Evolutionary conservation across 1,140 invertebrate species (phyloP), one percentile per base, ranked within the genome.

Genomic region (Pinna nobilis): DNA sequence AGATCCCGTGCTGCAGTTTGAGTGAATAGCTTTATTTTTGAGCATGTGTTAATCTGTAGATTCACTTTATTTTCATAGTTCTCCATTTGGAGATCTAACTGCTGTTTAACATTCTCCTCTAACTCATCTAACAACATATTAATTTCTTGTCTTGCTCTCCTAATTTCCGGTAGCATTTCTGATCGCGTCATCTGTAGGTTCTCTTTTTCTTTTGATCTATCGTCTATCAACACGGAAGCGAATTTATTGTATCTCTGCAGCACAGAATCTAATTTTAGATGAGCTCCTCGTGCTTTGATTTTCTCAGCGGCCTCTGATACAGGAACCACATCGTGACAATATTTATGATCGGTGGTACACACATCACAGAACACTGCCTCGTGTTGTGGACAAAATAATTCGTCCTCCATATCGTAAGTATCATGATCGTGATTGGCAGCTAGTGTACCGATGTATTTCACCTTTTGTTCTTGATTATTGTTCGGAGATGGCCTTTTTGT

Each of bases 361-460:
- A 33, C 18, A 3, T 32, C 25, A 53, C 64, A 67, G 35, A 53
- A 37, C 30, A 67, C 15, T 7, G 23, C n/a, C 4, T 67, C 30
- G 18, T 67, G 49, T 37, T 67, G 44, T 35, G 49, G 47, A 53
- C 64, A 67, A 23, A 50, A 67, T 35, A 32, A 11, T 39, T 67
- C 64, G 23, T 67, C 53, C 20, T 67, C 64, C 33, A 67, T 20
- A 15, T 67, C 64, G 30, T 51, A 37, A n/a, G 32, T 23, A 11
- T 37, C 35, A 9, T 67, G 64, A 23, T 67, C 64, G 33, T 67
- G 64, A 30, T 67, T 33, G n/a, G 28, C 37, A 25, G 49, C 47
- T 13, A 67, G 50, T 15, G 49, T 50, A 7, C 53, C 50, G 47
- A 67, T 18, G 28, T 67, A 67, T 23, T 50, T 51, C 18, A 50